Evolutionary conservation across 2,888 invertebrate genomes (phyloP).

Genomic region (Nomada lathburiana): DNA sequence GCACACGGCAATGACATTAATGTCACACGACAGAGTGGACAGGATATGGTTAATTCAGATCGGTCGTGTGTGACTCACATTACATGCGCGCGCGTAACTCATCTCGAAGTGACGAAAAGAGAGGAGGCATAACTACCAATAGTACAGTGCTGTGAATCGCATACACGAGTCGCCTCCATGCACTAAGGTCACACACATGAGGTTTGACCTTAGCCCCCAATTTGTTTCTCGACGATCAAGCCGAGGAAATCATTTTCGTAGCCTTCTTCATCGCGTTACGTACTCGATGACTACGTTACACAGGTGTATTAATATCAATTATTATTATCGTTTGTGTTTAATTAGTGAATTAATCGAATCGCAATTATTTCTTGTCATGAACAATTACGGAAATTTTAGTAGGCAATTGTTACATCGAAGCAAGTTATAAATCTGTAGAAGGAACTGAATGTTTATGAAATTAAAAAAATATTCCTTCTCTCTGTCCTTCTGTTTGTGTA

Average conservation of each 20-base stretch:
- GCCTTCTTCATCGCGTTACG: constrained; percentile 54
- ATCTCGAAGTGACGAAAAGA: constrained; percentile 55
- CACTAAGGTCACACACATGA: constrained; percentile 72
- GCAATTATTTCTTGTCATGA: neutral
- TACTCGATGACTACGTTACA: constrained; percentile 26
- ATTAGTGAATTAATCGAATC: neutral
- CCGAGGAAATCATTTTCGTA: constrained; percentile 70
- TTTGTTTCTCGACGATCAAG: constrained; percentile 68
- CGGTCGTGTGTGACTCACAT: constrained; percentile 79
- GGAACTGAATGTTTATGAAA: too few relatives aligned
- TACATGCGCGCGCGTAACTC: constrained; percentile 60
- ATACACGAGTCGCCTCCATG: constrained; percentile 65
- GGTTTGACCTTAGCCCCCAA: constrained; percentile 78
- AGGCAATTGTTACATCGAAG: too few relatives aligned
- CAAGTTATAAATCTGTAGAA: too few relatives aligned
- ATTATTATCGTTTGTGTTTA: neutral
- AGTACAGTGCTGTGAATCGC: constrained; percentile 71
- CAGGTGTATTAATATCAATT: constrained; percentile 26
- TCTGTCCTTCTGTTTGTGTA: neutral
- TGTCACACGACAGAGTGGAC: constrained; percentile 79
- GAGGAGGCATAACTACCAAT: constrained; percentile 71
- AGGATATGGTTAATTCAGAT: constrained; percentile 83
- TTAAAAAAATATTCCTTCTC: neutral
- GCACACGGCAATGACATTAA: constrained; percentile 79
- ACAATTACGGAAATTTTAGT: neutral